Evolutionary conservation across 2,113 vertebrate species (phyloP), one percentile per base, ranked within the genome.

Genomic region (Callionymus lyra): DNA sequence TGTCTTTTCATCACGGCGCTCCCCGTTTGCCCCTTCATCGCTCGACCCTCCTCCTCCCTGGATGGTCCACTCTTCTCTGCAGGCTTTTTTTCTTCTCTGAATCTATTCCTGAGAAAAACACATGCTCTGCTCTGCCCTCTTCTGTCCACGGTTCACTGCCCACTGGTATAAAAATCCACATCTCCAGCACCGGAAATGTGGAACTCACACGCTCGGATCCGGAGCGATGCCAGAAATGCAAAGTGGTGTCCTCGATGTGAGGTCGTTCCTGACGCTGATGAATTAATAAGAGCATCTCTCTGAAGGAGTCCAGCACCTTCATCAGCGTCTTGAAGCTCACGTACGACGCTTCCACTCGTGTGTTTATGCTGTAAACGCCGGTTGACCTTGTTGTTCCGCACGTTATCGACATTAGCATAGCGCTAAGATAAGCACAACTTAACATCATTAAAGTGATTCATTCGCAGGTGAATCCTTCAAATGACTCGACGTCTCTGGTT

Each of bases 91-190:
- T n/a, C n/a, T n/a, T n/a, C n/a, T 51, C 53, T 35, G 44, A 53
- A 52, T 63, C 70, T 59, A 36, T 70, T 55, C 43, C 53, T 46
- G 39, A 55, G 47, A 70, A 38, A 53, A 60, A 65, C 63, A 65
- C 65, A 74, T 65, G 59, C 57, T 74, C 41, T 13, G 18, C 51
- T 65, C 50, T 61, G 59, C 44, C 51, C 65, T 56, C 49, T 17
- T 46, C 44, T 53, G 44, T 41, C 40, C 43, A 49, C 6, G 50
- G 58, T 57, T 69, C 68, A 64, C 56, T 63, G 53, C 52, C 37
- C 56, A 38, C 27, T 48, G 18, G 52, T 53, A 40, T 47, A 63
- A 61, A 68, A 65, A 38, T 34, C 13, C 31, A 12, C 15, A 21
- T 57, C 12, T 52, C 34, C 16, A 44, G 33, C 45, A 27, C 21